A percentile compares a stretch with the other conserved stretches of the same genome.
Evolutionary conservation across 2,888 invertebrate genomes (phyloP).

Genomic region (Encarsia formosa): DNA sequence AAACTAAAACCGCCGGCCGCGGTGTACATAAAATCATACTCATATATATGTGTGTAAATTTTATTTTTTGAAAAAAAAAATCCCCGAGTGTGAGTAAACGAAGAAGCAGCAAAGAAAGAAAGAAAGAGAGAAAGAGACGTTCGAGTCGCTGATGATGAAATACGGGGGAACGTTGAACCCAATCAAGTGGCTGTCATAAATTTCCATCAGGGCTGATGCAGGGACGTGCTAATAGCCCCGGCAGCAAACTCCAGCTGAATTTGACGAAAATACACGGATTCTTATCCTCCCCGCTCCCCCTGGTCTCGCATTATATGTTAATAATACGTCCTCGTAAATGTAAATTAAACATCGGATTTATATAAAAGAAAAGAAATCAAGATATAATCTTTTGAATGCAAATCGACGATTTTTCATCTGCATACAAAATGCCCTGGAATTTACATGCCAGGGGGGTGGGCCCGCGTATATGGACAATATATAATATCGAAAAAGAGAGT

Average conservation of each 20-base stretch:
- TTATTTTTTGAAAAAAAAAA: background rate
- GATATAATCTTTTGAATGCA: slow-evolving; percentile 30
- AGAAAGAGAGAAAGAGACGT: background rate
- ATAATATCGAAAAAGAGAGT: slow-evolving; percentile 13
- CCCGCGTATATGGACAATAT: slow-evolving; percentile 17
- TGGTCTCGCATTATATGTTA: background rate
- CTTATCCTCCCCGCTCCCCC: background rate
- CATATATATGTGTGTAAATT: too few relatives aligned
- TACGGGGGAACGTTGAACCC: slow-evolving; percentile 49
- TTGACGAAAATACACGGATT: background rate
- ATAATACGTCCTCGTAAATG: slow-evolving; percentile 8
- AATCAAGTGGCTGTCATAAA: slow-evolving; percentile 51
- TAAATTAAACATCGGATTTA: too few relatives aligned
- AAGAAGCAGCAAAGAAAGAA: background rate
- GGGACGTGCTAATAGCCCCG: slow-evolving; percentile 43
- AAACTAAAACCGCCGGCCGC: too few relatives aligned
- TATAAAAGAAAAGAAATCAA: slow-evolving; percentile 28
- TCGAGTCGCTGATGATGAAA: slow-evolving; percentile 43
- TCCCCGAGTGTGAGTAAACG: background rate
- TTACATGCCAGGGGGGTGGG: slow-evolving; percentile 27
- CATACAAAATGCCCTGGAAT: slow-evolving; percentile 28
- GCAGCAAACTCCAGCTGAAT: slow-evolving; percentile 39
- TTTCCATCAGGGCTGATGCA: slow-evolving; percentile 46
- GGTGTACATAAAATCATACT: too few relatives aligned
- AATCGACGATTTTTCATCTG: slow-evolving; percentile 29